Evolutionary conservation across 2,888 invertebrate genomes (phyloP), one percentile per base, ranked within the genome.

Genomic region (Theretra japonica): DNA sequence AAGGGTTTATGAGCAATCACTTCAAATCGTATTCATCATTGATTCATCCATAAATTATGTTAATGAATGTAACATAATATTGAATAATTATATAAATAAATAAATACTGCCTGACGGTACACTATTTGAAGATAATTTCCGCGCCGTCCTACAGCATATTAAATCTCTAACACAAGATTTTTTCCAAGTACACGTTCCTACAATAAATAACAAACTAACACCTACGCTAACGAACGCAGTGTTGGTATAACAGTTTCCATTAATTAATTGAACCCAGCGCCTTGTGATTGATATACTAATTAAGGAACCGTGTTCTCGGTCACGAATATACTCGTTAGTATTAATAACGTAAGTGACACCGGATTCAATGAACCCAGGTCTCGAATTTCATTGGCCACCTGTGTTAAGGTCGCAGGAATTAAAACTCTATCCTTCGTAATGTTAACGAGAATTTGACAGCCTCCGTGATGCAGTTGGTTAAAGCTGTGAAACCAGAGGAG

Each of bases 271-370:
- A 56, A 72, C 68, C 53, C 60, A 69, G 59, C 53, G 72, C 69
- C 69, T 72, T 69, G 69, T 70, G 77, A 77, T 79, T 79, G 76
- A 78, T 78, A 76, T 50, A 70, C 76, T 78, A 77, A 79, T 79
- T 77, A 77, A 77, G 73, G 72, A 65, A 75, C 28, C 68, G 68
- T 68, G 28, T 58, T 58, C 57, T 58, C 53, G 53, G 53, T n/a
- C 60, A 70, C 25, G 60, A 70, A 70, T 60, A n/a, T 23, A 56
- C 60, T 72, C 59, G 72, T 72, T 72, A 60, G 72, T 72, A 69
- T 72, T 68, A 71, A 68, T 68, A 68, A 58, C 17, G 56, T 71
- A 71, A 68, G 59, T 72, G 71, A 72, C 71, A 72, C 71, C 62
- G 60, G 48, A 71, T 65, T 69, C 72, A 72, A 69, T 72, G 69